phyloP scores from a whole-genome alignment of 2,113 vertebrate genomes.

The Aptenodytes patagonicus region DNA sequence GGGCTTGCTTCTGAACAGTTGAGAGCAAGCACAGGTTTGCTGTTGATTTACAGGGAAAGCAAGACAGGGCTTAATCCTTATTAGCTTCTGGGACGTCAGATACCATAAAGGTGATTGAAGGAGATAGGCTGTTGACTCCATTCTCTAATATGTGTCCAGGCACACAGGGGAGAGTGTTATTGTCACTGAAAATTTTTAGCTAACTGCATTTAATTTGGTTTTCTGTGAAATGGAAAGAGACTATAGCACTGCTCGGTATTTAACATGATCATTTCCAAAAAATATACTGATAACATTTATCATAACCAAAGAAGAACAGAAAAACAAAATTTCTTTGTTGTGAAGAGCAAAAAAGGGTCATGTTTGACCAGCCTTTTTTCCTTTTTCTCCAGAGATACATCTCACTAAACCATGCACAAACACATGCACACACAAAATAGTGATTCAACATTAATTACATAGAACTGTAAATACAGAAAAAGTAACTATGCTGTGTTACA shows the following conservation, averaged over 20 bases:
- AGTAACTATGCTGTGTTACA: background rate
- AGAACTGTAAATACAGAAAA: background rate
- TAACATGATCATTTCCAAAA: background rate
- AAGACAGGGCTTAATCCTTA: background rate
- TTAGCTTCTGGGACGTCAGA: background rate
- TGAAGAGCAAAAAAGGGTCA: background rate
- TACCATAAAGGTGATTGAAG: background rate
- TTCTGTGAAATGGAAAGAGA: background rate
- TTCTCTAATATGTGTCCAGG: background rate
- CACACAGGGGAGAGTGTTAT: background rate
- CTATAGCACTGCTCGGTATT: background rate
- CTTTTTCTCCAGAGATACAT: background rate
- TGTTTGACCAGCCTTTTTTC: rapidly evolving
- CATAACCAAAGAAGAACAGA: background rate
- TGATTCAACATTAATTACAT: background rate
- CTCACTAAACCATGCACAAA: background rate
- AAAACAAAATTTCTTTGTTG: background rate
- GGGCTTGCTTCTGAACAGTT: background rate
- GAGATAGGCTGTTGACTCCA: background rate
- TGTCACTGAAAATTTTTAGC: background rate
- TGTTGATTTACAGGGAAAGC: background rate
- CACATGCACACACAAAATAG: background rate
- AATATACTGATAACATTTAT: background rate
- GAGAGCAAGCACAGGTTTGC: background rate
- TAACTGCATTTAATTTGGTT: background rate